A percentile compares a stretch with the other conserved stretches of the same genome.
These are phyloP conservation scores for Rhodophaea formosa DNA, from an alignment of 2,888 invertebrate genomes.

Conservation along the genomic window DNA sequence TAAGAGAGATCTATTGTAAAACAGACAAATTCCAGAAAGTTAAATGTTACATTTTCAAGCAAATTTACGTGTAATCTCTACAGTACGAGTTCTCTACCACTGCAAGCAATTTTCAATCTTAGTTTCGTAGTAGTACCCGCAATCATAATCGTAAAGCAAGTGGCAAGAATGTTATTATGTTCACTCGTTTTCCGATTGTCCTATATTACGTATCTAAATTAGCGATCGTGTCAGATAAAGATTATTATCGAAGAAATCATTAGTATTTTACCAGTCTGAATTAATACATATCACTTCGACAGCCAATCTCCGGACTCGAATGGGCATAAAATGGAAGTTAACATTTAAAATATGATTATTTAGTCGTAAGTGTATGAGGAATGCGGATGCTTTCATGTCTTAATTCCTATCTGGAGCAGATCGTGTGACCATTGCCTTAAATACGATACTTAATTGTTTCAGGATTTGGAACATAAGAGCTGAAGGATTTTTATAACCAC, in stretches of 20 bases:
- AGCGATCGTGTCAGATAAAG: not conserved
- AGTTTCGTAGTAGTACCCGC: not conserved
- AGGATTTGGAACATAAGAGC: no score
- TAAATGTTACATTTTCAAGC: no score
- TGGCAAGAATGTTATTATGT: not conserved
- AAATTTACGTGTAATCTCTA: no score
- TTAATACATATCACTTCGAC: conserved; percentile 4
- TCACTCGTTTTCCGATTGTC: conserved; percentile 7
- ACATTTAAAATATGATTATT: not conserved
- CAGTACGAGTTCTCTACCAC: no score
- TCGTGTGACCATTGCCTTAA: not conserved
- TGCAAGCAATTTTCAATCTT: not conserved
- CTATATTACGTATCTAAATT: not conserved
- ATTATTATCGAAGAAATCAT: conserved; percentile 4
- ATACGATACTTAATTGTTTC: not conserved
- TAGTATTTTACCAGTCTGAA: not conserved
- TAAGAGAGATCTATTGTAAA: no score
- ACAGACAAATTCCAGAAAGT: no score
- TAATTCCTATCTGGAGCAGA: not conserved
- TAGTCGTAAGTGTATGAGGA: not conserved
- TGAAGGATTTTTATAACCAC: no score
- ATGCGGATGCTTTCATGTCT: not conserved
- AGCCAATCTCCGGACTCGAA: not conserved
- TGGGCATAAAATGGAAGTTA: not conserved
- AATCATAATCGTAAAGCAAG: not conserved